Conservation (phyloP, 2,888 invertebrate species). For the Tiliacea aurago region DNA sequence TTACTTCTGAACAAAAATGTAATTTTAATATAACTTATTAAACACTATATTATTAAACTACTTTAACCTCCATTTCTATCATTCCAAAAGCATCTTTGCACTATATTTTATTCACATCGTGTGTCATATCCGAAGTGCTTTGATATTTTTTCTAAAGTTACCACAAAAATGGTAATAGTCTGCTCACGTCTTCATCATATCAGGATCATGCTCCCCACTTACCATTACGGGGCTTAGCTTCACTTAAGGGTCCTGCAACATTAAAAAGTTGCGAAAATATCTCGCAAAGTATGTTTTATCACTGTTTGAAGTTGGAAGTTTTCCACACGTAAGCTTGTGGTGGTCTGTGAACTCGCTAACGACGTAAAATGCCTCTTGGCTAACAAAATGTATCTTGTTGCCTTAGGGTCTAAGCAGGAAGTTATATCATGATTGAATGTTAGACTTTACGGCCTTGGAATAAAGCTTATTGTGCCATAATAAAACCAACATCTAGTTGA, state of each 20-base stretch:
- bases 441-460: constrained; percentile 27
- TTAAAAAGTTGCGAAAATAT: constrained; percentile 84
- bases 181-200: constrained; percentile 67
- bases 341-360: constrained; percentile 79
- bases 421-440: constrained; percentile 33
- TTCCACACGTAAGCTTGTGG: constrained; percentile 81
- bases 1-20: not conserved
- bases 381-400: constrained; percentile 70
- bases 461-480: constrained; percentile 39
- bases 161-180: constrained; percentile 48
- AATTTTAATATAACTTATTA: constrained; percentile 14
- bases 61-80: constrained; percentile 24
- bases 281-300: constrained; percentile 87
- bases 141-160: constrained; percentile 49
- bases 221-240: constrained; percentile 83
- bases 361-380: constrained; percentile 75
- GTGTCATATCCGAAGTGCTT: constrained; percentile 45
- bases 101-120: constrained; percentile 55
- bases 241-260: constrained; percentile 82
- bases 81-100: constrained; percentile 27
- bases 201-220: constrained; percentile 71
- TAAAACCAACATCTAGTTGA: not conserved
- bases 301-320: constrained; percentile 83
- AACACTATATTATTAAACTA: constrained; percentile 10
- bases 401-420: constrained; percentile 51